A percentile compares a stretch with the other conserved stretches of the same genome.
Evolutionary conservation across 2,888 invertebrate species (phyloP).

Genomic region (Lochmaea capreae): DNA sequence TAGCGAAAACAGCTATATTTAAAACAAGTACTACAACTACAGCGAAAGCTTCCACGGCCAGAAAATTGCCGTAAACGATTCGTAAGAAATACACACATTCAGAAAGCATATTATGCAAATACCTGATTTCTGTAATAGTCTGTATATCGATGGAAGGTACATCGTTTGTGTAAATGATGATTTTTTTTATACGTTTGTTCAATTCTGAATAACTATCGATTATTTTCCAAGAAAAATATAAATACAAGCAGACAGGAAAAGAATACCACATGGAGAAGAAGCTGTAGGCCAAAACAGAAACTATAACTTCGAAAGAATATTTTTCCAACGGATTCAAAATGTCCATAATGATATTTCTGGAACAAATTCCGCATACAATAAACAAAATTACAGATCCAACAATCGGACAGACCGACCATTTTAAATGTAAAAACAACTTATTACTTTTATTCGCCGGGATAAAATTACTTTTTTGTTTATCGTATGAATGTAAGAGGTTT

Average conservation of each 20-base stretch:
- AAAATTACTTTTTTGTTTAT: constrained; percentile 5
- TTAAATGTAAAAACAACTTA: neutral
- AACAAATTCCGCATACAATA: neutral
- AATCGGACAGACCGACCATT: neutral
- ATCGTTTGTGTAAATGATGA: too few species aligned
- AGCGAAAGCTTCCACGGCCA: neutral
- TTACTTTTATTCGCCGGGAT: neutral
- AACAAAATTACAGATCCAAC: neutral
- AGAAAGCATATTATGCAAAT: constrained; percentile 19
- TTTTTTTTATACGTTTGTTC: neutral
- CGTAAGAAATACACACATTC: constrained; percentile 7
- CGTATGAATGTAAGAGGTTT: constrained; percentile 8
- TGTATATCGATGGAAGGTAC: neutral
- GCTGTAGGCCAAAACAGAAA: neutral
- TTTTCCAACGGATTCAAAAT: neutral
- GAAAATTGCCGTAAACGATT: constrained; percentile 6
- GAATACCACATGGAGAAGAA: constrained; percentile 6
- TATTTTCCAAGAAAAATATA: constrained; percentile 1
- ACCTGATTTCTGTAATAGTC: neutral
- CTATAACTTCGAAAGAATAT: too few species aligned
- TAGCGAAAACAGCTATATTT: constrained; percentile 8
- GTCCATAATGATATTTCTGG: neutral
- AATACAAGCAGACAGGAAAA: constrained; percentile 10
- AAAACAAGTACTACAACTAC: neutral
- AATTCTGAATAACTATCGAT: constrained; percentile 1